A percentile compares a stretch with the other conserved stretches of the same genome.
phyloP scores from a whole-genome alignment of 2,113 vertebrate species.

The Thermophis baileyi region DNA sequence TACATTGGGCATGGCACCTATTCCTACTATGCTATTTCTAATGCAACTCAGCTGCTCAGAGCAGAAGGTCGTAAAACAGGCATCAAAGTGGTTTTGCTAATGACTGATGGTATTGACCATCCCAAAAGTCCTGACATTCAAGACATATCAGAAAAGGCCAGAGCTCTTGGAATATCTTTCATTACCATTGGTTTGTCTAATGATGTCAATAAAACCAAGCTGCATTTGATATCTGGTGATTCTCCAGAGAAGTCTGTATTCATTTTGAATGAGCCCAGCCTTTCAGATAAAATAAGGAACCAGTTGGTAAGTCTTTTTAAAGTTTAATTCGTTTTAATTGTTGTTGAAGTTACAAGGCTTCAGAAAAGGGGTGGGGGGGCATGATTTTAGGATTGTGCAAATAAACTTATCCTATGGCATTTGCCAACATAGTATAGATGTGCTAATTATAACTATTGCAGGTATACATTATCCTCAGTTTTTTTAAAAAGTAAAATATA shows the following conservation, averaged over 20 bases:
- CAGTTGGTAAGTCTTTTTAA: constrained; percentile 59
- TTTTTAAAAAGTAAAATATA: background rate
- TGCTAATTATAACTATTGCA: background rate
- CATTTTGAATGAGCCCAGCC: constrained; percentile 73
- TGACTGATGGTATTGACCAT: constrained; percentile 86
- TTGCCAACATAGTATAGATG: background rate
- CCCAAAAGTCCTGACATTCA: constrained; percentile 79
- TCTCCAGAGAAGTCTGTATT: constrained; percentile 70
- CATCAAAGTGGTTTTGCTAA: constrained; percentile 77
- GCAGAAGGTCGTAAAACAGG: constrained; percentile 69
- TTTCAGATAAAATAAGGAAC: constrained; percentile 68
- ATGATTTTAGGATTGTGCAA: background rate
- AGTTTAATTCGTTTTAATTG: background rate
- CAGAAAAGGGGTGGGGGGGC: background rate
- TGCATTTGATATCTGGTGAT: constrained; percentile 78
- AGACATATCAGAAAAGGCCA: constrained; percentile 72
- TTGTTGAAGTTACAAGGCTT: background rate
- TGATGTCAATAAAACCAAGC: constrained; percentile 72
- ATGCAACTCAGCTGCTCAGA: constrained; percentile 78
- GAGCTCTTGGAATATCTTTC: constrained; percentile 74
- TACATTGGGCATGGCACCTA: constrained; percentile 88
- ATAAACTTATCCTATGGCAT: background rate
- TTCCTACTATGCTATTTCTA: constrained; percentile 83
- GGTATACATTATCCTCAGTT: background rate
- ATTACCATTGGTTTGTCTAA: constrained; percentile 79